These are phyloP conservation scores for Epinephelus cyanopodus DNA, from an alignment of 2,113 vertebrate genomes.

Conservation along the genomic window DNA sequence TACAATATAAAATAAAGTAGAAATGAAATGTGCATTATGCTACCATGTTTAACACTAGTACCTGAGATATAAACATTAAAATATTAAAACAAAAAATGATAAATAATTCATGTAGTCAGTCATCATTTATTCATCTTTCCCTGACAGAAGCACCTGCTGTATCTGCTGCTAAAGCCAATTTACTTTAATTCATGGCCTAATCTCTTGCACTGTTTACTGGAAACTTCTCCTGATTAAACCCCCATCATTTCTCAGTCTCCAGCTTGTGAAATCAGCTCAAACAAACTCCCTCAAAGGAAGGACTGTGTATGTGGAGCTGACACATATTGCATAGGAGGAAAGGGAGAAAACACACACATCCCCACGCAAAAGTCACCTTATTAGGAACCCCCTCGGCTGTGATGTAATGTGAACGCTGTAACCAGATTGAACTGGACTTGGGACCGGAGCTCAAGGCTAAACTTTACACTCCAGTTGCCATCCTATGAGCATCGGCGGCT, in stretches of 20 bases:
- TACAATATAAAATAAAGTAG: too few species aligned
- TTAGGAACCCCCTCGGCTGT: slow-evolving; percentile 77
- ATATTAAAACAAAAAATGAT: too few species aligned
- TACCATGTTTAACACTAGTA: too few species aligned
- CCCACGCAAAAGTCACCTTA: slow-evolving; percentile 69
- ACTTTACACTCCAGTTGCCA: slow-evolving; percentile 88
- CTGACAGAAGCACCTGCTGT: neutral
- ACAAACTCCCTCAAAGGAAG: neutral
- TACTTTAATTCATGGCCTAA: neutral
- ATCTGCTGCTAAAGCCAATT: neutral
- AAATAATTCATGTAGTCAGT: neutral
- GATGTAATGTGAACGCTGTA: slow-evolving; percentile 88
- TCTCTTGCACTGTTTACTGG: neutral
- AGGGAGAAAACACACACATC: neutral
- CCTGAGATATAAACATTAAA: too few species aligned
- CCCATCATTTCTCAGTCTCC: neutral
- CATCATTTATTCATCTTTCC: slow-evolving; percentile 4
- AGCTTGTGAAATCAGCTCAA: neutral
- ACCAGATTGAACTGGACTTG: slow-evolving; percentile 91
- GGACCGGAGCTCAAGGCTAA: slow-evolving; percentile 83
- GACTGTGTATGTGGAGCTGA: neutral
- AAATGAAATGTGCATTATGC: too few species aligned
- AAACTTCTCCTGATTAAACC: neutral
- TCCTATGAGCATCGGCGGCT: slow-evolving; percentile 84
- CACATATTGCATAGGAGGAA: neutral